phyloP scores from a whole-genome alignment of 2,113 vertebrate species.

The Thalassarche chlororhynchos region DNA sequence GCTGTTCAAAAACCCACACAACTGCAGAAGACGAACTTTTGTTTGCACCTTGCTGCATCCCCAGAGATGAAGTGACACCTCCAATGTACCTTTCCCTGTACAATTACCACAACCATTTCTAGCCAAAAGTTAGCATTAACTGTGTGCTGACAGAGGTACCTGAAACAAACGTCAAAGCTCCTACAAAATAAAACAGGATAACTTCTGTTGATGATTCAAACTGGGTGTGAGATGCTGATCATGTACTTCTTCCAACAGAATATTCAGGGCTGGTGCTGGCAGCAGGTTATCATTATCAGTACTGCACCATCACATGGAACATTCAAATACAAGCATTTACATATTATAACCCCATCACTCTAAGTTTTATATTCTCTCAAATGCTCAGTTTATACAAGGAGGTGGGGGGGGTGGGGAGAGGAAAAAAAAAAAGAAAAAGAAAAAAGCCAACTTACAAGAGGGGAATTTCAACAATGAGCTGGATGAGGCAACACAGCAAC shows the following conservation, averaged over 20 bases:
- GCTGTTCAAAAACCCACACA: background rate
- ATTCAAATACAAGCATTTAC: background rate
- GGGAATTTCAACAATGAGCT: conserved; percentile 94
- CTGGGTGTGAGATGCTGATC: background rate
- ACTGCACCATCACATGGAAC: background rate
- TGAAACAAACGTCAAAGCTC: background rate
- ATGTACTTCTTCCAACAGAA: background rate
- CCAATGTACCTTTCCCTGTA: background rate
- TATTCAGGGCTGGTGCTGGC: background rate
- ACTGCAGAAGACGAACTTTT: background rate
- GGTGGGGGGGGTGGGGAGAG: no score
- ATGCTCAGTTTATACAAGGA: background rate
- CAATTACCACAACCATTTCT: background rate
- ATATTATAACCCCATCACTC: background rate
- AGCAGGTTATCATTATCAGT: background rate
- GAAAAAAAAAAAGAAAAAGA: background rate
- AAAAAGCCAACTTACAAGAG: conserved; percentile 86
- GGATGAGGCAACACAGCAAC: conserved; percentile 90
- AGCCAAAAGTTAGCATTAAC: background rate
- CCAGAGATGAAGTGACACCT: background rate
- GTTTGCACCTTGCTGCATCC: background rate
- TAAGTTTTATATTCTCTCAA: background rate
- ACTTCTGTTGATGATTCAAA: background rate
- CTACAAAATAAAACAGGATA: background rate
- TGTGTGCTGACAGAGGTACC: background rate